Conservation (phyloP, 2,888 invertebrate species). For the Folsomia candida region DNA sequence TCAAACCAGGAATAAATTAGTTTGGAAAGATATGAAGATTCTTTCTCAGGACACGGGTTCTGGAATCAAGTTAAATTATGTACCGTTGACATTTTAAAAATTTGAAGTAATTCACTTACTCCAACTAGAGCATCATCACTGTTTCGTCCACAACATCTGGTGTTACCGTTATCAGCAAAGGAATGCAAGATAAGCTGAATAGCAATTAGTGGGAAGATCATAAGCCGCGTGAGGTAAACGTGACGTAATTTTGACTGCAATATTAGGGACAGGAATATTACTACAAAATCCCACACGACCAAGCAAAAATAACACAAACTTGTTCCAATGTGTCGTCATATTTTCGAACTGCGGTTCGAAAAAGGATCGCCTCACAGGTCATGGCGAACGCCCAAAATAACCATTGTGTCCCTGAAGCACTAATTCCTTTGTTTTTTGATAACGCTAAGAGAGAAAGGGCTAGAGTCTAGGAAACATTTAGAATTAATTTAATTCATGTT, state of each 20-base stretch:
- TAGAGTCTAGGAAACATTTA: not conserved
- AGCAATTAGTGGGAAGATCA: slow-evolving; percentile 10
- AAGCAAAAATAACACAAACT: no score
- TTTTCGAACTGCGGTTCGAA: slow-evolving; percentile 59
- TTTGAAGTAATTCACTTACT: not conserved
- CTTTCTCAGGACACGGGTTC: slow-evolving; percentile 57
- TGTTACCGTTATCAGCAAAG: not conserved
- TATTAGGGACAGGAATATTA: no score
- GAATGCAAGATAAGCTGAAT: slow-evolving; percentile 15
- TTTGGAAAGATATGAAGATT: slow-evolving; percentile 57
- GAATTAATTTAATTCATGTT: no score
- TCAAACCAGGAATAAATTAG: slow-evolving; percentile 60
- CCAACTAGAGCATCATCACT: slow-evolving; percentile 12
- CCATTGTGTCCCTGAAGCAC: slow-evolving; percentile 86
- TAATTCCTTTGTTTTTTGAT: slow-evolving; percentile 65
- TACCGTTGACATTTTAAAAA: no score
- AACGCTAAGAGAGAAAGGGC: not conserved
- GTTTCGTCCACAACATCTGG: slow-evolving; percentile 27
- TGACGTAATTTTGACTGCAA: not conserved
- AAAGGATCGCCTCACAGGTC: slow-evolving; percentile 71
- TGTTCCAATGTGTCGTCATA: not conserved
- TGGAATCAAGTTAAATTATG: not conserved
- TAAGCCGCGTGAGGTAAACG: slow-evolving; percentile 7
- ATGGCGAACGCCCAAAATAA: slow-evolving; percentile 82
- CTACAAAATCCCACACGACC: not conserved